These are phyloP conservation scores for Acipenser ruthenus DNA, from an alignment of 2,797 vertebrate genomes.

Conservation along the genomic window DNA sequence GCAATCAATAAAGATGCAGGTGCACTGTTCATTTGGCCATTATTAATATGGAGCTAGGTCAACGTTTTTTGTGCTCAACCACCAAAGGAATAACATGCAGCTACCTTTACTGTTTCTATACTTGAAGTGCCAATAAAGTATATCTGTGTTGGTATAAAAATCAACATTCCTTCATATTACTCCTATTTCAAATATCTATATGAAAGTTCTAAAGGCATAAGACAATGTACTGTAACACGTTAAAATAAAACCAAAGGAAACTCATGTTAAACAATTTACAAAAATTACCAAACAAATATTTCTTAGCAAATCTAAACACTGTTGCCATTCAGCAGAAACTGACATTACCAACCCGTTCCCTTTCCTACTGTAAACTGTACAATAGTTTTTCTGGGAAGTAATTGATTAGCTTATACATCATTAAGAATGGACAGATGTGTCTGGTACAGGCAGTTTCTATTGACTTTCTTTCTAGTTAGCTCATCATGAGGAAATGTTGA, in stretches of 20 bases:
- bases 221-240: no score
- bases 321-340: background rate
- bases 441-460: slow-evolving; percentile 13
- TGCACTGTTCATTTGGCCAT: no score
- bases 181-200: no score
- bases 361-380: slow-evolving; percentile 12
- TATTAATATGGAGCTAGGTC: no score
- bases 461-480: slow-evolving; percentile 13
- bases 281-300: background rate
- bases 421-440: slow-evolving; percentile 23
- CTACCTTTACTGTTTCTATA: no score
- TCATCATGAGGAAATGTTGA: slow-evolving; percentile 19
- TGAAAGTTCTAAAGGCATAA: no score
- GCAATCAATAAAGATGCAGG: no score
- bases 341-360: slow-evolving; percentile 22
- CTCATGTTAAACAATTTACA: background rate
- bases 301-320: background rate
- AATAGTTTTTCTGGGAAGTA: slow-evolving; percentile 24
- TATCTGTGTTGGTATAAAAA: no score
- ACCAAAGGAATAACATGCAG: no score
- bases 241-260: background rate
- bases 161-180: no score
- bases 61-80: no score
- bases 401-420: slow-evolving; percentile 26
- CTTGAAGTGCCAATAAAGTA: no score